phyloP scores from a whole-genome alignment of 1,140 invertebrate species.

The Drosophila serrata region DNA sequence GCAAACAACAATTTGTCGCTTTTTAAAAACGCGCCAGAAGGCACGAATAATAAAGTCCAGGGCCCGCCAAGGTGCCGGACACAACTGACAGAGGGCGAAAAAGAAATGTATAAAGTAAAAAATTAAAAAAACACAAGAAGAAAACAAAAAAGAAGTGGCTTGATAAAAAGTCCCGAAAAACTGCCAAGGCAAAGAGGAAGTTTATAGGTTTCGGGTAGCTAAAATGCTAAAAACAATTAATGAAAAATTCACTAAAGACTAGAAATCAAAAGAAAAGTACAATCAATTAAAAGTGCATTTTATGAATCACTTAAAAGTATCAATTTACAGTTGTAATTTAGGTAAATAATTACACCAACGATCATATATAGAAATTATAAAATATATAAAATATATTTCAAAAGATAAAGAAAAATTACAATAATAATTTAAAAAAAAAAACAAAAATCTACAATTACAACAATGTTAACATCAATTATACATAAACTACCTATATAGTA shows the following conservation, averaged over 20 bases:
- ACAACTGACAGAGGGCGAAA: constrained; percentile 30
- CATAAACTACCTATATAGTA: background rate
- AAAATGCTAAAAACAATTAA: constrained; percentile 5
- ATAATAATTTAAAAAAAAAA: background rate
- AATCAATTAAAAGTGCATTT: background rate
- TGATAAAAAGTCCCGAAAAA: constrained; percentile 14
- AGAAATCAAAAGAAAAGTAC: background rate
- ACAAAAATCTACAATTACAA: background rate
- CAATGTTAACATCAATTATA: background rate
- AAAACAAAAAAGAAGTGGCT: constrained; percentile 13
- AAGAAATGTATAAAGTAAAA: constrained; percentile 19
- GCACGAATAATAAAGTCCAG: constrained; percentile 66
- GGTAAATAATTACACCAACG: background rate
- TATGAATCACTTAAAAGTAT: too few species aligned
- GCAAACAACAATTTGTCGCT: constrained; percentile 81
- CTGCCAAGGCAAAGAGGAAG: background rate
- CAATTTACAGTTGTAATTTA: too few species aligned
- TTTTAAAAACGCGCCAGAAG: constrained; percentile 79
- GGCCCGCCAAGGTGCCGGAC: constrained; percentile 52
- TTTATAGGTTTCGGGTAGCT: constrained; percentile 8
- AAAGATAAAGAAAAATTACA: background rate
- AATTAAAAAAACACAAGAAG: background rate
- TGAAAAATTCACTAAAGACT: constrained; percentile 1
- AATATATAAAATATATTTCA: background rate
- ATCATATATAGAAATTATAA: background rate